Evolutionary conservation across 2,113 vertebrate genomes (phyloP).

Genomic region (Butorides virescens): DNA sequence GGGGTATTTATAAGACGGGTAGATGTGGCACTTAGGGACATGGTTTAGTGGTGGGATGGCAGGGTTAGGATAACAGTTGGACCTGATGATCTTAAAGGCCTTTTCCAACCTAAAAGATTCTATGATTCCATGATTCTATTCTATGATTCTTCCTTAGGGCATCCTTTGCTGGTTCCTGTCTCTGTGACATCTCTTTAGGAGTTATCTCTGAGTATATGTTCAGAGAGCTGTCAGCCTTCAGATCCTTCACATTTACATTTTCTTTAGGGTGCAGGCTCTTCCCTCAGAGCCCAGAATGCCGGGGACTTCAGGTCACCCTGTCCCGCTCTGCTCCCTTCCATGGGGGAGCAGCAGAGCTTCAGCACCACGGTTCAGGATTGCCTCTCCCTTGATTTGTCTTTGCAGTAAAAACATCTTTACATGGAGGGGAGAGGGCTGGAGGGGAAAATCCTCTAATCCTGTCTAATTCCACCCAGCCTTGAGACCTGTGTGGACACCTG

Average conservation of each 20-base stretch:
- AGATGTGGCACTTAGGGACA: too few species aligned
- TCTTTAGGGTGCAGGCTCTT: background rate
- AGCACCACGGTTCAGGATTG: background rate
- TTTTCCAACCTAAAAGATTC: too few species aligned
- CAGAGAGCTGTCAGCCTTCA: background rate
- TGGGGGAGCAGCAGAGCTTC: background rate
- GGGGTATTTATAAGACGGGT: background rate
- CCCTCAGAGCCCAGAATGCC: rapidly evolving
- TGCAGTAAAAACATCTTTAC: background rate
- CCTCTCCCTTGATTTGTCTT: background rate
- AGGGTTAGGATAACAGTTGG: too few species aligned
- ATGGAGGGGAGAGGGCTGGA: background rate
- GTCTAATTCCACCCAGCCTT: background rate
- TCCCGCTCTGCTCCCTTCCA: background rate
- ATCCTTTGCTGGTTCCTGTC: background rate
- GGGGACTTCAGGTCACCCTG: background rate
- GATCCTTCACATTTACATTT: background rate
- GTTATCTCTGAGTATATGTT: background rate
- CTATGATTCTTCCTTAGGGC: background rate
- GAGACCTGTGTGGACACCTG: background rate
- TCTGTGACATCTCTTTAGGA: background rate
- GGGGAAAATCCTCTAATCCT: background rate
- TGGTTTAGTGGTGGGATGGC: too few species aligned
- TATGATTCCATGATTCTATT: too few species aligned
- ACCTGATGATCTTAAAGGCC: too few species aligned